These are phyloP conservation scores for Plotosus lineatus DNA, from an alignment of 2,113 vertebrate species.

Conservation along the genomic window DNA sequence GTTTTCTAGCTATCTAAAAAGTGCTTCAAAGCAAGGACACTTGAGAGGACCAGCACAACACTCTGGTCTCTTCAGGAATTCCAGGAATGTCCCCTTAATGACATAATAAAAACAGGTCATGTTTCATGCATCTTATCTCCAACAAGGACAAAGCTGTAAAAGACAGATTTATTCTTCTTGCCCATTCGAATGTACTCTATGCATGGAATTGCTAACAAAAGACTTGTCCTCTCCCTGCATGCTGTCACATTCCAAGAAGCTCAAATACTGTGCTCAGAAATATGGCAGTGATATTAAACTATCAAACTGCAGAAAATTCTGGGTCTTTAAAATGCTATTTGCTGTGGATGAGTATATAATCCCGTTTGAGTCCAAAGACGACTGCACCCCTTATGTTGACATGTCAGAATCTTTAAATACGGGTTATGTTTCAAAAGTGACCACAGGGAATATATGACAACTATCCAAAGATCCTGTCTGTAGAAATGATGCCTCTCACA, in stretches of 20 bases:
- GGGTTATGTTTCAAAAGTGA: slow-evolving; percentile 47
- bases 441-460: slow-evolving; percentile 47
- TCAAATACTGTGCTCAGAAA: slow-evolving; percentile 17
- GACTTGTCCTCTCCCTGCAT: background rate
- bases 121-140: background rate
- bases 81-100: slow-evolving; percentile 34
- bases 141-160: background rate
- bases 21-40: background rate
- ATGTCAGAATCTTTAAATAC: slow-evolving; percentile 49
- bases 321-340: slow-evolving; percentile 20
- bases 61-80: background rate
- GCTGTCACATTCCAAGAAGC: slow-evolving; percentile 22
- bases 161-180: slow-evolving; percentile 17
- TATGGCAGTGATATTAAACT: slow-evolving; percentile 22
- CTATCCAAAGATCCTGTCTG: slow-evolving; percentile 28
- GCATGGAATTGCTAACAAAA: slow-evolving; percentile 12
- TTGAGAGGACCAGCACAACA: background rate
- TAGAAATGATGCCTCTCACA: slow-evolving; percentile 38
- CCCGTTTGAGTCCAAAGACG: background rate
- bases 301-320: slow-evolving; percentile 4
- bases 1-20: background rate
- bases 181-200: background rate
- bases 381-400: slow-evolving; percentile 9
- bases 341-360: background rate
- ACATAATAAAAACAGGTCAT: slow-evolving; percentile 36